phyloP scores from a whole-genome alignment of 2,888 invertebrate genomes.

The Drepanosiphum platanoidis region DNA sequence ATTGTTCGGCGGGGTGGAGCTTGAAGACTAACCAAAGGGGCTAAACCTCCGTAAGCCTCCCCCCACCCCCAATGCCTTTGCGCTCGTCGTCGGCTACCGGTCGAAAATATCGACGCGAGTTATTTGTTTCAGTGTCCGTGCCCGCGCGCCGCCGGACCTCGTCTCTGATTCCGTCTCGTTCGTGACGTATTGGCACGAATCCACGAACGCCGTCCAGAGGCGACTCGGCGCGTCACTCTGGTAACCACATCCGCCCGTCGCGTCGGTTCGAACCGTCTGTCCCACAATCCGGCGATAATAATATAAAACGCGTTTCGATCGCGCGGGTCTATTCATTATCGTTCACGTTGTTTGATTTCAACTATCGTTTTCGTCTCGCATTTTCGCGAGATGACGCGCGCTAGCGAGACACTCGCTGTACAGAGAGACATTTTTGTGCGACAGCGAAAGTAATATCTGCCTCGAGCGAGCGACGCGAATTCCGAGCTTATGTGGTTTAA shows the following conservation, averaged over 20 bases:
- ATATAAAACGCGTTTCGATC: neutral
- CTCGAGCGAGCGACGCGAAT: too few species aligned
- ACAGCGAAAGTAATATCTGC: too few species aligned
- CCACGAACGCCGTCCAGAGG: neutral
- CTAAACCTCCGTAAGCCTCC: too few species aligned
- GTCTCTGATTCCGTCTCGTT: neutral
- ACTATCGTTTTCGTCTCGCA: too few species aligned
- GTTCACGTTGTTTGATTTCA: too few species aligned
- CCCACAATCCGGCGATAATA: neutral
- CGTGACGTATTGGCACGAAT: neutral
- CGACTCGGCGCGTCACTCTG: neutral
- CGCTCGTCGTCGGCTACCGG: neutral
- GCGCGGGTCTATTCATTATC: too few species aligned
- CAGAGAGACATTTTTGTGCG: too few species aligned
- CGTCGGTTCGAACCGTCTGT: neutral
- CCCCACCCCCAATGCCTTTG: neutral
- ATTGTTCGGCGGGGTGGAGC: neutral
- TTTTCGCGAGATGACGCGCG: too few species aligned
- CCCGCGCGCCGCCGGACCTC: neutral
- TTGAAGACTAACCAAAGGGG: neutral
- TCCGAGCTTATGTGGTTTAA: too few species aligned
- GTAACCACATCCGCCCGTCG: neutral
- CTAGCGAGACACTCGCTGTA: too few species aligned
- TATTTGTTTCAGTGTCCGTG: neutral
- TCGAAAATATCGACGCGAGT: neutral